Conservation (phyloP, 2,113 vertebrate genomes). For the Erinaceus europaeus region DNA sequence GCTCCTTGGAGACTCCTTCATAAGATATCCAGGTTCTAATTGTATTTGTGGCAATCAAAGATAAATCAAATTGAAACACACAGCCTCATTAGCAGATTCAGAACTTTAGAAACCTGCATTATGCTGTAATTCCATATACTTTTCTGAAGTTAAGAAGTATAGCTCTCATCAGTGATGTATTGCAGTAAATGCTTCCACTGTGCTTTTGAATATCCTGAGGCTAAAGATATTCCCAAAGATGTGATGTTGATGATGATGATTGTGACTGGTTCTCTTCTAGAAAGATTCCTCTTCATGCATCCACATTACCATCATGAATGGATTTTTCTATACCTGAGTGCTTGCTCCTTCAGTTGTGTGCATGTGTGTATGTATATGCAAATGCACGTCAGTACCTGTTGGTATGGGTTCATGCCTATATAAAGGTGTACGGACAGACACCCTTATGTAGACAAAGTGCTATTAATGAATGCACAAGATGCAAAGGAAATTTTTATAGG, state of each 20-base stretch:
- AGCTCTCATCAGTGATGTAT: slow-evolving; percentile 52
- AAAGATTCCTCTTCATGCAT: slow-evolving; percentile 4
- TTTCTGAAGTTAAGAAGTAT: slow-evolving; percentile 25
- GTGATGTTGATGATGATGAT: slow-evolving; percentile 6
- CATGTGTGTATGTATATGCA: not conserved
- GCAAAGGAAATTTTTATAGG: not conserved
- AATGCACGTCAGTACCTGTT: not conserved
- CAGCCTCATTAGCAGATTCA: slow-evolving; percentile 39
- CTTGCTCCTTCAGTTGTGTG: not conserved
- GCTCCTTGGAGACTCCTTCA: not conserved
- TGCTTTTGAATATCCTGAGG: slow-evolving; percentile 49
- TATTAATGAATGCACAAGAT: not conserved
- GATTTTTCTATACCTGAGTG: not conserved
- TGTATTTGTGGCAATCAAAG: not conserved
- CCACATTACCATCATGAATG: not conserved
- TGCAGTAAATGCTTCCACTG: not conserved
- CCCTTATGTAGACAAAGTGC: not conserved
- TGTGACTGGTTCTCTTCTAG: slow-evolving; percentile 41
- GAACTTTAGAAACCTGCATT: slow-evolving; percentile 41
- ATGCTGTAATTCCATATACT: slow-evolving; percentile 38
- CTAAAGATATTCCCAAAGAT: slow-evolving; percentile 42
- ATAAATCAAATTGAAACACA: not conserved
- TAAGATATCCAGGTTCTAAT: not conserved
- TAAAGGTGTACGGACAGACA: not conserved
- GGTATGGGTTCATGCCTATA: not conserved